These are phyloP conservation scores for Lagria hirta DNA, from an alignment of 2,888 invertebrate genomes.

Conservation along the genomic window DNA sequence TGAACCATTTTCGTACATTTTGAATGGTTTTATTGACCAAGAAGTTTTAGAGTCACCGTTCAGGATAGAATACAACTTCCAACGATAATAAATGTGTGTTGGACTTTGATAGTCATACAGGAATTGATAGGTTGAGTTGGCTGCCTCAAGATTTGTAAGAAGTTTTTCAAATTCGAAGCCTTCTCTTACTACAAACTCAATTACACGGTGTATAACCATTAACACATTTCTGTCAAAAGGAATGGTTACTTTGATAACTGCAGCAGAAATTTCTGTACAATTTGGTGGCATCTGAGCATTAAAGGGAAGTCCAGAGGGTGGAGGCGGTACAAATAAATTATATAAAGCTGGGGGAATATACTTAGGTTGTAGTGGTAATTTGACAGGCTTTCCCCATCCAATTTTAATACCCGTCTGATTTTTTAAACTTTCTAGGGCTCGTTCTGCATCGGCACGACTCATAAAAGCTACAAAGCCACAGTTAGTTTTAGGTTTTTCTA, in stretches of 20 bases:
- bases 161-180: slow-evolving; percentile 99
- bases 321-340: slow-evolving; percentile 78
- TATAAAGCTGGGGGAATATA: slow-evolving; percentile 89
- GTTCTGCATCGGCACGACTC: slow-evolving; percentile 95
- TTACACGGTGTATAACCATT: slow-evolving; percentile 93
- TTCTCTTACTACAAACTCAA: slow-evolving; percentile 97
- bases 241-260: slow-evolving; percentile 65
- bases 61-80: slow-evolving; percentile 94
- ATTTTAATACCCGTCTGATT: slow-evolving; percentile 91
- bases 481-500: slow-evolving; percentile 85
- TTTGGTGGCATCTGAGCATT: slow-evolving; percentile 98
- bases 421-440: slow-evolving; percentile 81
- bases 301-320: slow-evolving; percentile 92
- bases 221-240: slow-evolving; percentile 70
- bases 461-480: slow-evolving; percentile 99
- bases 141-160: slow-evolving; percentile 96
- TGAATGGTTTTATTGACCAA: slow-evolving; percentile 86
- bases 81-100: slow-evolving; percentile 53
- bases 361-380: slow-evolving; percentile 91
- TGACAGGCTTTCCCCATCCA: slow-evolving; percentile 97
- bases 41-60: slow-evolving; percentile 89
- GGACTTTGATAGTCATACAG: slow-evolving; percentile 81
- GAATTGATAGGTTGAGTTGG: slow-evolving; percentile 94
- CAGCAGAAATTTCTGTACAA: slow-evolving; percentile 24
- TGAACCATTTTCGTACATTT: slow-evolving; percentile 94